Conservation (phyloP, 2,888 invertebrate species). For the Saturnia japonica region DNA sequence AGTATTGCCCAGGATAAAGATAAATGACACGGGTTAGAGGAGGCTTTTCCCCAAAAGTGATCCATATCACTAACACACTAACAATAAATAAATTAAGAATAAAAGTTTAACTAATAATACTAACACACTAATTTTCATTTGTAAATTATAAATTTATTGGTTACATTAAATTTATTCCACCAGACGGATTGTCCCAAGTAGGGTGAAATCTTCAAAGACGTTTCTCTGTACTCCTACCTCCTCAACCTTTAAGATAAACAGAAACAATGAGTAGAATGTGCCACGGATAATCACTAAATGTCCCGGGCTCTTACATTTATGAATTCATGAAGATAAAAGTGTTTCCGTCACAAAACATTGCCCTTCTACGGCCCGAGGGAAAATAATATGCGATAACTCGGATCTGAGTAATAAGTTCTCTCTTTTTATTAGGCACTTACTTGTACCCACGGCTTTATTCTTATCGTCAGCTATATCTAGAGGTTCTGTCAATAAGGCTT, state of each 20-base stretch:
- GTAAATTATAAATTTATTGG: no score
- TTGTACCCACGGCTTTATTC: background rate
- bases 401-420: background rate
- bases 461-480: background rate
- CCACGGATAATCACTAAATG: background rate
- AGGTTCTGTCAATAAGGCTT: background rate
- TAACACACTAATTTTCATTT: no score
- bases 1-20: no score
- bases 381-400: constrained; percentile 5
- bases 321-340: constrained; percentile 7
- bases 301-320: background rate
- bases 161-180: no score
- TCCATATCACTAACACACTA: no score
- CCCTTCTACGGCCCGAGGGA: background rate
- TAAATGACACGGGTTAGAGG: no score
- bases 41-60: no score
- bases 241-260: background rate
- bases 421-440: constrained; percentile 1
- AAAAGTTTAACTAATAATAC: no score
- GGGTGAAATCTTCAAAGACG: no score
- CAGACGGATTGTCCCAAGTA: no score
- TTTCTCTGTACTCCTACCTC: no score
- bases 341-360: background rate
- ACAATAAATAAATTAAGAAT: no score
- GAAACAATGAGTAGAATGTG: background rate